Percentiles rank a stretch among this genome's conserved stretches.
Conservation (phyloP, 1,140 invertebrate species). For the Brachionus rotundiformis region DNA sequence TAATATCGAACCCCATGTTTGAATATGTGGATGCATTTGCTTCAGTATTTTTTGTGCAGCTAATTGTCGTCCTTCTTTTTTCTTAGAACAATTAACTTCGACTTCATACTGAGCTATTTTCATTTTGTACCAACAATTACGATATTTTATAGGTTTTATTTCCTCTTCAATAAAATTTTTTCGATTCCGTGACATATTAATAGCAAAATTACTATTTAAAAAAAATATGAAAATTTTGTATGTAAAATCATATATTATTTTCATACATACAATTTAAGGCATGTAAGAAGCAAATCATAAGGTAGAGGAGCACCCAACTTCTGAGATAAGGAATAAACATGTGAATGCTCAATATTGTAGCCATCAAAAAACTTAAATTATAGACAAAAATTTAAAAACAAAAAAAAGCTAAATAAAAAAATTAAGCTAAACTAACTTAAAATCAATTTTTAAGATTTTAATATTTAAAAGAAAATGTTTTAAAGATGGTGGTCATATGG, state of each 20-base stretch:
- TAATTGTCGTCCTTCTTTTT: conserved; percentile 92
- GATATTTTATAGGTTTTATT: conserved; percentile 83
- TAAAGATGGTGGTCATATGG: no score
- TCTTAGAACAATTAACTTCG: conserved; percentile 78
- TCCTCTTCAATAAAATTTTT: conserved; percentile 82
- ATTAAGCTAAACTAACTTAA: no score
- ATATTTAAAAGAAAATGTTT: no score
- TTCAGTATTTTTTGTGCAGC: conserved; percentile 91
- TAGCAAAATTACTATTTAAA: conserved; percentile 49
- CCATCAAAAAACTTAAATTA: conserved; percentile 81
- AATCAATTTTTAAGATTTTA: no score
- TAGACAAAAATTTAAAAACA: conserved; percentile 5
- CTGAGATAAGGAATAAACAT: conserved; percentile 87
- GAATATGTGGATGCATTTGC: conserved; percentile 84
- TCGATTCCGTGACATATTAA: conserved; percentile 65
- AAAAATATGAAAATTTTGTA: not conserved
- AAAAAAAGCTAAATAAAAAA: no score
- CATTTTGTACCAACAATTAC: conserved; percentile 91
- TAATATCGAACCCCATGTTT: conserved; percentile 88
- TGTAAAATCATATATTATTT: not conserved
- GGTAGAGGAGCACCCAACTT: conserved; percentile 92
- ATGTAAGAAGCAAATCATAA: conserved; percentile 86
- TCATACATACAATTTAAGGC: conserved; percentile 73
- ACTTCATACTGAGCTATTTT: conserved; percentile 83
- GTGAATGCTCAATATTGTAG: conserved; percentile 85